Evolutionary conservation across 2,888 invertebrate genomes (phyloP).

Genomic region (Limnephilus auricula): DNA sequence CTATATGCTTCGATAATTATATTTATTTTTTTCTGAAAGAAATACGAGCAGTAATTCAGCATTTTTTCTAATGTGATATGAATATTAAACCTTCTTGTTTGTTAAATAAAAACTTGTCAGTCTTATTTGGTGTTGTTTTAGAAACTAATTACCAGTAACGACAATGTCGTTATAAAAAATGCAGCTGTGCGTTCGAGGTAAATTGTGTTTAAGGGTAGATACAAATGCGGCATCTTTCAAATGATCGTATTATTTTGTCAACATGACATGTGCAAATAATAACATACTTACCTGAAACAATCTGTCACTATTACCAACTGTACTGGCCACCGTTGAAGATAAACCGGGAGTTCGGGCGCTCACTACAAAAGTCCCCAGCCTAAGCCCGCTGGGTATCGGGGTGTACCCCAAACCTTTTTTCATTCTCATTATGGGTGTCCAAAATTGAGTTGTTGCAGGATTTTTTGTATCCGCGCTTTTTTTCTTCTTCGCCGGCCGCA

Average conservation of each 20-base stretch:
- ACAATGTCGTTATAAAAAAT: background rate
- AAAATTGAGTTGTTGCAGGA: slow-evolving; percentile 67
- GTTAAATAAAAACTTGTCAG: background rate
- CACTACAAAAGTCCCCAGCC: slow-evolving; percentile 23
- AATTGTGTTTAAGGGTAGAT: too few relatives aligned
- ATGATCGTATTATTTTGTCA: background rate
- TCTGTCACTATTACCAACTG: background rate
- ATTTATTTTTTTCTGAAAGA: too few relatives aligned
- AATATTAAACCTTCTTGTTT: background rate
- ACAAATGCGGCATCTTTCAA: background rate
- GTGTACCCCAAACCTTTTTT: slow-evolving; percentile 56
- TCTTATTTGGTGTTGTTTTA: background rate
- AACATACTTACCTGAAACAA: background rate
- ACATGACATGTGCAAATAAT: background rate
- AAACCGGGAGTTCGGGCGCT: background rate
- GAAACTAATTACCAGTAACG: background rate
- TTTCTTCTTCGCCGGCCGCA: slow-evolving; percentile 54
- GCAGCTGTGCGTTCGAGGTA: background rate
- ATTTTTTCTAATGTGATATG: too few relatives aligned
- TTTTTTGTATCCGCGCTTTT: slow-evolving; percentile 59
- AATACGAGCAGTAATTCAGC: too few relatives aligned
- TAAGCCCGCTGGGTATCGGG: slow-evolving; percentile 23
- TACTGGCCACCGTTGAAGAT: background rate
- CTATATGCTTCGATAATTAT: too few relatives aligned
- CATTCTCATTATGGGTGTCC: slow-evolving; percentile 66